Percentiles rank a stretch among this genome's conserved stretches.
Conservation (phyloP, 2,888 invertebrate species). For the Anthophora plumipes region DNA sequence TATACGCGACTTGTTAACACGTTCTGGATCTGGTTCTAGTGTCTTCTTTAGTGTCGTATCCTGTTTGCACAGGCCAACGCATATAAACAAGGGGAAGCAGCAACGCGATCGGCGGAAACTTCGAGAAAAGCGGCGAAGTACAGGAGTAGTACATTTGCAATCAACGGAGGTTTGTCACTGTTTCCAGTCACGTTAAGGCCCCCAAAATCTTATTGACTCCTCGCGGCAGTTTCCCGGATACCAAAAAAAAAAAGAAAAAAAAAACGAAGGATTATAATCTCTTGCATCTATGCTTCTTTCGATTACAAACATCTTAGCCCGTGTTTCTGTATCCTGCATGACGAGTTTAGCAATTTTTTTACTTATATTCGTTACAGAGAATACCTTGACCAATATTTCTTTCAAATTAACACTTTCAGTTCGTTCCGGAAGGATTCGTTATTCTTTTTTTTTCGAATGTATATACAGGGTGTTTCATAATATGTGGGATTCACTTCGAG, state of each 20-base stretch:
- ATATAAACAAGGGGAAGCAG: conserved; percentile 86
- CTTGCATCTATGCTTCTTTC: conserved; percentile 22
- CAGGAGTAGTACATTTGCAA: conserved; percentile 87
- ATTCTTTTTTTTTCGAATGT: conserved; percentile 2
- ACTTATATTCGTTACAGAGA: background rate
- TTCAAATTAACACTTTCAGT: background rate
- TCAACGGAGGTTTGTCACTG: conserved; percentile 86
- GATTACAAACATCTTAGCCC: conserved; percentile 11
- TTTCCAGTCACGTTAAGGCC: conserved; percentile 56
- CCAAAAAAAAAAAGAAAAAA: too few species aligned
- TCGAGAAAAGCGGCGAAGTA: conserved; percentile 87
- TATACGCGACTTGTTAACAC: conserved; percentile 63
- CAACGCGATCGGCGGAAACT: conserved; percentile 87
- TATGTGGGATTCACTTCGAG: too few species aligned
- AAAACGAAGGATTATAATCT: conserved; percentile 13
- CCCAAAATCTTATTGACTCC: conserved; percentile 37
- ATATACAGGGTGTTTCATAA: too few species aligned
- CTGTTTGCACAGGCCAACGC: conserved; percentile 84
- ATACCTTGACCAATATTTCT: background rate
- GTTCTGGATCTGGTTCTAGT: conserved; percentile 75
- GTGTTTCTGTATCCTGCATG: conserved; percentile 43
- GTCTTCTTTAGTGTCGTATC: conserved; percentile 77
- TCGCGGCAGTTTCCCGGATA: conserved; percentile 36
- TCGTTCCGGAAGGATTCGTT: background rate
- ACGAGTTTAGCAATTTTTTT: background rate